Evolutionary conservation across 92 coral and sea anemone genomes (phyloP).

Genomic region (Montipora capitata): DNA sequence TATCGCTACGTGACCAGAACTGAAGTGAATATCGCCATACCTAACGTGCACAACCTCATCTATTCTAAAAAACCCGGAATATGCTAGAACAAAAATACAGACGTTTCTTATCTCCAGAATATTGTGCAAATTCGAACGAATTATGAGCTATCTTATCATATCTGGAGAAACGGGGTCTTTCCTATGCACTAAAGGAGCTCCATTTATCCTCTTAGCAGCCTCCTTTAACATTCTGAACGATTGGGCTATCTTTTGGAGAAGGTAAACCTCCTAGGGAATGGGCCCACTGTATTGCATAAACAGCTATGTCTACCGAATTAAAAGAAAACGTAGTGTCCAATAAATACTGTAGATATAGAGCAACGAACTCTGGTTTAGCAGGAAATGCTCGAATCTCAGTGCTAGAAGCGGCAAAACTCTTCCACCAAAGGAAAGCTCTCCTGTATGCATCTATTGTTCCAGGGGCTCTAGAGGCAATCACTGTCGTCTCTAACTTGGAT

Average conservation of each 20-base stretch:
- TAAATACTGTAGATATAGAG: not conserved
- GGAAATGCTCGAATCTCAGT: not conserved
- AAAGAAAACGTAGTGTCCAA: not conserved
- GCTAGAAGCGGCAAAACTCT: not conserved
- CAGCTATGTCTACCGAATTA: too few relatives aligned
- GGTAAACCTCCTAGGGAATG: too few relatives aligned
- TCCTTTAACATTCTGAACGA: too few relatives aligned
- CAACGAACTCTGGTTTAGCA: not conserved
- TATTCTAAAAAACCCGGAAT: conserved; percentile 36
- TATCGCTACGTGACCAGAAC: conserved; percentile 26
- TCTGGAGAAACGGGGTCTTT: not conserved
- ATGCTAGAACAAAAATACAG: too few relatives aligned
- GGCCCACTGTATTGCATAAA: too few relatives aligned
- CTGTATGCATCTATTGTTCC: not conserved
- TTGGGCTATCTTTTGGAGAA: too few relatives aligned
- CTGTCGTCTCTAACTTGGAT: too few relatives aligned
- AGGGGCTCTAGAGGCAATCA: too few relatives aligned
- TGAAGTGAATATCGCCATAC: conserved; percentile 30
- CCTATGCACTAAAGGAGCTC: not conserved
- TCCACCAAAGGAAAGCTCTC: not conserved
- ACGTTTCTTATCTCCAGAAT: too few relatives aligned
- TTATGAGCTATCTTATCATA: too few relatives aligned
- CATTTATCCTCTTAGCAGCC: too few relatives aligned
- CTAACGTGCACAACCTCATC: conserved; percentile 43
- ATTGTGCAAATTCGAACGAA: too few relatives aligned